Percentiles rank a stretch among this genome's conserved stretches.
Conservation (phyloP, 1,140 invertebrate genomes). For the Drosophila rhopaloa region DNA sequence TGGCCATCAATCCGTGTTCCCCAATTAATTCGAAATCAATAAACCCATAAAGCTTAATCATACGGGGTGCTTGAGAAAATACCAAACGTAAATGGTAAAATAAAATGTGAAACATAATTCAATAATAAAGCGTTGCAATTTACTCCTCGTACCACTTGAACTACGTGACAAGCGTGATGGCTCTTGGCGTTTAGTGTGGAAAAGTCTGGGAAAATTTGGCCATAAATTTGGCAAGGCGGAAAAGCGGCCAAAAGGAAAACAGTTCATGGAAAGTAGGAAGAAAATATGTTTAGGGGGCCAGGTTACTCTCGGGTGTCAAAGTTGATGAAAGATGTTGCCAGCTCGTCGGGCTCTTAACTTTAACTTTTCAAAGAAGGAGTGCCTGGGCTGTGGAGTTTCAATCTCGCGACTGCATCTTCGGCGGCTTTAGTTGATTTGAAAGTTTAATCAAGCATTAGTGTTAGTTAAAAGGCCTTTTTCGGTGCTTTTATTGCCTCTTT, state of each 20-base stretch:
- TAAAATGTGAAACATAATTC: conserved; percentile 56
- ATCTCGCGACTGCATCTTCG: conserved; percentile 10
- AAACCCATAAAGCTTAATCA: conserved; percentile 39
- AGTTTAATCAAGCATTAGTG: conserved; percentile 63
- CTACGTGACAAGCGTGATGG: conserved; percentile 68
- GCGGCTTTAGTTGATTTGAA: conserved; percentile 65
- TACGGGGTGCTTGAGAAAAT: conserved; percentile 23
- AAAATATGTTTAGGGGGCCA: conserved; percentile 31
- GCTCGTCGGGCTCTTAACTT: conserved; percentile 10
- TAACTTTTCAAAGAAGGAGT: conserved; percentile 19
- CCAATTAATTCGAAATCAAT: conserved; percentile 57
- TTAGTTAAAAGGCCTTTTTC: conserved; percentile 49
- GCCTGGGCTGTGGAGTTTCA: conserved; percentile 2
- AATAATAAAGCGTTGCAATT: conserved; percentile 60
- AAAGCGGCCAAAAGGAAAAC: conserved; percentile 26
- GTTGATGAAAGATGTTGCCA: conserved; percentile 55
- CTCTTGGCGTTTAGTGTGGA: conserved; percentile 27
- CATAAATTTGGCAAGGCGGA: conserved; percentile 49
- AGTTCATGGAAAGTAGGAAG: conserved; percentile 52
- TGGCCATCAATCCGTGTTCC: conserved; percentile 9
- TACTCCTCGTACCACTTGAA: conserved; percentile 40
- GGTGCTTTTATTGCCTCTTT: conserved; percentile 37
- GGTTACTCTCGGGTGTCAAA: conserved; percentile 62
- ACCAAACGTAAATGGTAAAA: conserved; percentile 17
- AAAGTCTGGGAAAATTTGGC: conserved; percentile 50